Evolutionary conservation across 2,888 invertebrate species (phyloP), one percentile per base, ranked within the genome.

Genomic region (Ephialtes manifestator): DNA sequence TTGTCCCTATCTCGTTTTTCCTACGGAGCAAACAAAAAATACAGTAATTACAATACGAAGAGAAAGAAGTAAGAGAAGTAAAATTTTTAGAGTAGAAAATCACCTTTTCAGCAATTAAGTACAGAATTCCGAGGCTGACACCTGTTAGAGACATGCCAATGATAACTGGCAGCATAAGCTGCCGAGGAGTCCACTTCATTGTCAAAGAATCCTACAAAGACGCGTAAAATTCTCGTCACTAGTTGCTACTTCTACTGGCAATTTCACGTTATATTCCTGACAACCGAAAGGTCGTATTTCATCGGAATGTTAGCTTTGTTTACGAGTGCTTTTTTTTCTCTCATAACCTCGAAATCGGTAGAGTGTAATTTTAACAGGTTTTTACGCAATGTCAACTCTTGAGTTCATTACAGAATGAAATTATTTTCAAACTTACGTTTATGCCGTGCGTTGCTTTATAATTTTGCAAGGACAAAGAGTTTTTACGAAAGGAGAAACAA

Each of bases 61-160:
- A 8, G 1, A 18, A 15, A 7, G 18, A 35, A 18, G 15, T n/a
- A n/a, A 35, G 1, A n/a, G n/a, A n/a, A n/a, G n/a, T 0, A 58
- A 4, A 58, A 15, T 65, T 65, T 1, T 11, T 10, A 13, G 2
- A 28, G 1, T 15, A 8, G 13, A 58, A 39, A 76, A 86, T 95
- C 84, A 96, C 96, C 90, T 95, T 96, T 93, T 96, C 96, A 81
- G 96, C 95, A 58, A 97, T 94, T 84, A 96, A 95, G 93, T 97
- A 97, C 1, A 97, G 94, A 86, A 97, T 95, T 89, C 96, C 96
- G 18, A 96, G 96, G 85, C 96, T 96, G 20, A 97, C 95, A n/a
- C 96, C 96, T 88, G 96, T 96, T 81, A 97, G 91, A 0, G 97
- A 96, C 75, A 97, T 92, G 15, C 97, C 97, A 24, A 97, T 92